phyloP scores from a whole-genome alignment of 2,797 vertebrate species.

The Acanthornis magna region DNA sequence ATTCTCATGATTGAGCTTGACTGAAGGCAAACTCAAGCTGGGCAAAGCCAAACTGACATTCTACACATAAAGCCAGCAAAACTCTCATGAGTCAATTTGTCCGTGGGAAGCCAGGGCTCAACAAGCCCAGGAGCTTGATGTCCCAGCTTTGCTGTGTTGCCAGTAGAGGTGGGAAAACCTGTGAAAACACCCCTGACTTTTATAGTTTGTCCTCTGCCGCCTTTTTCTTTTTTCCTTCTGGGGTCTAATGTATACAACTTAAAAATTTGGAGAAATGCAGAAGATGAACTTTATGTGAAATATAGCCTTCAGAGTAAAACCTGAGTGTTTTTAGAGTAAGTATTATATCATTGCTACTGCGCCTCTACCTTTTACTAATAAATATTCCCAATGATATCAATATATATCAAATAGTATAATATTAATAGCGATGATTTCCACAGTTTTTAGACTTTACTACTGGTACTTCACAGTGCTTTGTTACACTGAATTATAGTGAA shows the following conservation, averaged over 20 bases:
- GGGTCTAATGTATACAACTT: background rate
- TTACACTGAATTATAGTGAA: background rate
- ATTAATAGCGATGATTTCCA: background rate
- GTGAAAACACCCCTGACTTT: background rate
- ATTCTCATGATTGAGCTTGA: background rate
- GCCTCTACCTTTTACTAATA: background rate
- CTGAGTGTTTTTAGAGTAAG: background rate
- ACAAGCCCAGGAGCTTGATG: background rate
- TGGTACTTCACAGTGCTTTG: background rate
- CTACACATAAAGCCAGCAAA: background rate
- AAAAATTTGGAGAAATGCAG: background rate
- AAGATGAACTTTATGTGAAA: background rate
- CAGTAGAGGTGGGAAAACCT: background rate
- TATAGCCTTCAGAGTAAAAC: background rate
- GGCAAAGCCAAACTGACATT: background rate
- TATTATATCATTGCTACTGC: background rate
- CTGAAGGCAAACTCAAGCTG: background rate
- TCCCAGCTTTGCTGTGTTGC: background rate
- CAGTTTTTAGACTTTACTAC: conserved; percentile 4
- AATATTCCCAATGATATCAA: background rate
- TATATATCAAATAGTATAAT: background rate
- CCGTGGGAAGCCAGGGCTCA: background rate
- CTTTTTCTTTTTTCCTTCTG: background rate
- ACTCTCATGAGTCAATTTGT: background rate
- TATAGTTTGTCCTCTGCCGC: background rate